Percentiles rank a stretch among this genome's conserved stretches.
Conservation (phyloP, 37 sponge, comb jelly and placozoan genomes). For the Tethya wilhelma region DNA sequence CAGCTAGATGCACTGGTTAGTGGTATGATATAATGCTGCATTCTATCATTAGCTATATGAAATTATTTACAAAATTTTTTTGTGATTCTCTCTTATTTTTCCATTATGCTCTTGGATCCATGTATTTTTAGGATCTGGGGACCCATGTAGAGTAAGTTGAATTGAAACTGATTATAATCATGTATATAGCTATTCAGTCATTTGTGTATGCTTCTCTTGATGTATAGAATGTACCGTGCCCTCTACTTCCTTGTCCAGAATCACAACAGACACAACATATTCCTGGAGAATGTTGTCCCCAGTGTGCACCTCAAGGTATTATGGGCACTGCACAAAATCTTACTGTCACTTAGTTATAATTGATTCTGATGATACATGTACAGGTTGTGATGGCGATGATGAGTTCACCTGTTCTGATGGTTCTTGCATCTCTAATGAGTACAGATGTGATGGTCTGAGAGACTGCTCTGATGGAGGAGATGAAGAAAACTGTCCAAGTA, state of each 20-base stretch:
- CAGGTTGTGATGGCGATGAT: neutral
- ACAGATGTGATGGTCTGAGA: slow-evolving; percentile 8
- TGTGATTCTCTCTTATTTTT: neutral
- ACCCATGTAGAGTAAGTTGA: slow-evolving; percentile 1
- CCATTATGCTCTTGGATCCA: too few relatives aligned
- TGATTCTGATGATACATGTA: neutral
- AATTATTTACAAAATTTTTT: neutral
- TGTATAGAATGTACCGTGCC: neutral
- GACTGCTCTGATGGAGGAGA: slow-evolving; percentile 28
- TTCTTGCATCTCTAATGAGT: neutral
- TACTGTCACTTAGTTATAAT: too few relatives aligned
- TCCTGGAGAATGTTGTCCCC: slow-evolving; percentile 1
- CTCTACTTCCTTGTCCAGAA: neutral
- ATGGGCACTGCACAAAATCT: too few relatives aligned
- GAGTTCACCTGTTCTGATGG: slow-evolving; percentile 4
- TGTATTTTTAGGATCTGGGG: neutral
- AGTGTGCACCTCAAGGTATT: slow-evolving; percentile 1
- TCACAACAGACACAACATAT: neutral
- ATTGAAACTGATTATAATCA: neutral
- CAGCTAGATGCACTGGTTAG: too few relatives aligned
- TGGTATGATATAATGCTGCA: too few relatives aligned
- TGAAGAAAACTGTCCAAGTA: too few relatives aligned
- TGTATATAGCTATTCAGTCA: neutral
- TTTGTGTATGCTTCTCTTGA: neutral
- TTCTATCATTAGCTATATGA: neutral